Conservation (phyloP, 2,113 vertebrate genomes). For the Spizaetus ornatus region DNA sequence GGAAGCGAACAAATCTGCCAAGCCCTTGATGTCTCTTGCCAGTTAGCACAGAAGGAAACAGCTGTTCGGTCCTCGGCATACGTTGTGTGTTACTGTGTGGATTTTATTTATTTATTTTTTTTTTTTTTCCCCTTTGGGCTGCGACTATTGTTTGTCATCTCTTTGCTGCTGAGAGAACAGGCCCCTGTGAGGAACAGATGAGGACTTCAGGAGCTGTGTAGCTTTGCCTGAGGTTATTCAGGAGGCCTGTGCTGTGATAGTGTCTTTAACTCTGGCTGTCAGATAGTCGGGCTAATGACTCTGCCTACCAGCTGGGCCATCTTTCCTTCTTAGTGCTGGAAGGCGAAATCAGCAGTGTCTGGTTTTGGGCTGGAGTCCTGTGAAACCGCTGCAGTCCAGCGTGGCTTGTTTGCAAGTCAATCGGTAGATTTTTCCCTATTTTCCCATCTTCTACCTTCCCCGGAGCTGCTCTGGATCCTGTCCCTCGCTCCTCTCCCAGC, state of each 20-base stretch:
- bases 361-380: neutral
- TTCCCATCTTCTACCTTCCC: neutral
- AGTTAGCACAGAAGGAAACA: neutral
- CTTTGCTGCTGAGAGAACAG: neutral
- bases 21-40: neutral
- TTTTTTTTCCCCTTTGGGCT: neutral
- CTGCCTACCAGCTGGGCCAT: neutral
- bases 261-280: neutral
- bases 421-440: neutral
- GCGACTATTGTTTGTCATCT: neutral
- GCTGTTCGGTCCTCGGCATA: neutral
- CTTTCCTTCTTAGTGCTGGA: neutral
- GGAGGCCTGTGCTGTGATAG: neutral
- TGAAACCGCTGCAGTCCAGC: neutral
- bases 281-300: neutral
- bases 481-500: neutral
- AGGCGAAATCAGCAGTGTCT: too few relatives aligned
- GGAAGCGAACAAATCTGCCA: neutral
- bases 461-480: neutral
- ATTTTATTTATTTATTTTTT: neutral
- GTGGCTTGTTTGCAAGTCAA: fast-evolving
- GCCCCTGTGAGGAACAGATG: neutral
- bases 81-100: too few relatives aligned
- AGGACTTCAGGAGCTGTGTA: neutral
- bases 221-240: neutral